Conservation (phyloP, 2,113 vertebrate genomes). For the Dasypus novemcinctus region DNA sequence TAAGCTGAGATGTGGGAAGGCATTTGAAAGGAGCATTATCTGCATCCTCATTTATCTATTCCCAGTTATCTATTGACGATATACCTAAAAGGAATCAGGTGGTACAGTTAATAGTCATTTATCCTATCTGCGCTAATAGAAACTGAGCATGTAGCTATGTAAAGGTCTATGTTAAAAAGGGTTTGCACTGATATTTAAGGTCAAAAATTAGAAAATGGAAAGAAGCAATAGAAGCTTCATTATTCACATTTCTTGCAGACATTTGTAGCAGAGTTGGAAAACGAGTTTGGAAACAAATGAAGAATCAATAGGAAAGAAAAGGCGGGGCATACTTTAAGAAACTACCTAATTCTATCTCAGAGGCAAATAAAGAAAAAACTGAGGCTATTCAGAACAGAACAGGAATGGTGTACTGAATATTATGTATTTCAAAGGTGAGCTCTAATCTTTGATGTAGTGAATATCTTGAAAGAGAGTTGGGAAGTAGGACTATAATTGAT, state of each 20-base stretch:
- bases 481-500: background rate
- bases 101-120: background rate
- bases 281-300: background rate
- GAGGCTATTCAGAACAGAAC: background rate
- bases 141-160: background rate
- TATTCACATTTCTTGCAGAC: background rate
- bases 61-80: background rate
- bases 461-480: background rate
- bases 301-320: background rate
- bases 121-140: background rate
- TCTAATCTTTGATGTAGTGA: background rate
- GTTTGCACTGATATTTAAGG: constrained; percentile 8
- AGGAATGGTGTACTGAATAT: background rate
- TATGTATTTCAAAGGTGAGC: background rate
- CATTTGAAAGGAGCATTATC: background rate
- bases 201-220: background rate
- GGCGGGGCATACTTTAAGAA: background rate
- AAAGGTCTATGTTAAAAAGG: background rate
- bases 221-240: background rate
- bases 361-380: background rate
- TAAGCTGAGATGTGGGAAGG: background rate
- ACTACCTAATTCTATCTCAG: background rate
- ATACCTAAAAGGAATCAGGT: background rate
- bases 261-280: background rate
- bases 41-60: background rate